These are phyloP conservation scores for Anguilla rostrata DNA, from an alignment of 2,113 vertebrate genomes.

Conservation along the genomic window DNA sequence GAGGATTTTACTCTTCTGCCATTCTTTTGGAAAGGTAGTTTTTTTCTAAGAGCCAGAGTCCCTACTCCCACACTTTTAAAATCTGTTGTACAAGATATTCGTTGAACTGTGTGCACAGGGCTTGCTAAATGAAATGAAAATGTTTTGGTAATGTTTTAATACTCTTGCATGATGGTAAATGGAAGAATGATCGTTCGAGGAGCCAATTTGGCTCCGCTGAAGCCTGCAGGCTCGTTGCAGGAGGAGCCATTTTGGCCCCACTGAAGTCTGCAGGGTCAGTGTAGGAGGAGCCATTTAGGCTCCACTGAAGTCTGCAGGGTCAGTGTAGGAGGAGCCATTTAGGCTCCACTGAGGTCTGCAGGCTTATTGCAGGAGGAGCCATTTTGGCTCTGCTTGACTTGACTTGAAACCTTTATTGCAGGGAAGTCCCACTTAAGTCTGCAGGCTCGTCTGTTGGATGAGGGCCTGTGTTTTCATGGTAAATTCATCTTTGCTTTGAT, in stretches of 20 bases:
- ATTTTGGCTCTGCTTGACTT: too few species aligned
- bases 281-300: too few species aligned
- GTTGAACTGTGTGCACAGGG: not conserved
- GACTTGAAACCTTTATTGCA: too few species aligned
- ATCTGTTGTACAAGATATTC: not conserved
- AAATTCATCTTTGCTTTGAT: conserved; percentile 21
- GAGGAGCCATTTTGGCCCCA: too few species aligned
- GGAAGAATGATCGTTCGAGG: not conserved
- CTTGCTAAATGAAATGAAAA: not conserved
- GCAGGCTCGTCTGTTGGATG: not conserved
- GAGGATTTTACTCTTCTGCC: not conserved
- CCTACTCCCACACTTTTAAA: not conserved
- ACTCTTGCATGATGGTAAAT: not conserved
- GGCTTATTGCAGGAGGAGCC: too few species aligned
- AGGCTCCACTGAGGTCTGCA: too few species aligned
- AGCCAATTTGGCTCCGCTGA: not conserved
- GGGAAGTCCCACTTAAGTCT: not conserved
- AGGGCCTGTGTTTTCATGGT: conserved; percentile 19
- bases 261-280: too few species aligned
- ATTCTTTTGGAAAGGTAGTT: not conserved
- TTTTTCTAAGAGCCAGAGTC: not conserved
- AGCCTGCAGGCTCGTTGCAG: too few species aligned
- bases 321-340: too few species aligned
- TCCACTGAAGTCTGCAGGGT: too few species aligned
- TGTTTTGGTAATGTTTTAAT: not conserved